A percentile compares a stretch with the other conserved stretches of the same genome.
Evolutionary conservation across 2,888 invertebrate species (phyloP).

Genomic region (Pasiphila rectangulata): DNA sequence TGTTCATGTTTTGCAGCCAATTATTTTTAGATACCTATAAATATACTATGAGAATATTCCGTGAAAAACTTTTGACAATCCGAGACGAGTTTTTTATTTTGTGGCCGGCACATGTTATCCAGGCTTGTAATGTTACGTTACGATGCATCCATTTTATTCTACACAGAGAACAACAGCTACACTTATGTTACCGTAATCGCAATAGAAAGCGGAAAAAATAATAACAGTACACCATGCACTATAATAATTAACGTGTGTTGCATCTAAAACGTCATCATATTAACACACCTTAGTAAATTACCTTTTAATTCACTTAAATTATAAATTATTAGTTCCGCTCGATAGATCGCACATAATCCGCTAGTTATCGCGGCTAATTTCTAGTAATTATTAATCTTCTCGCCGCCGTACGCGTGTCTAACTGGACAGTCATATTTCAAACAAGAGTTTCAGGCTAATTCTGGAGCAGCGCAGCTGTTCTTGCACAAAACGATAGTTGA

Average conservation of each 20-base stretch:
- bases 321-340: constrained; percentile 19
- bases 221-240: constrained; percentile 35
- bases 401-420: constrained; percentile 41
- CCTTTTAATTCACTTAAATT: background rate
- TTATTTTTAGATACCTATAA: no score
- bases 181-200: constrained; percentile 17
- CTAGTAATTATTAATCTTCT: constrained; percentile 22
- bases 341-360: constrained; percentile 18
- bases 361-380: constrained; percentile 14
- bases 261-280: constrained; percentile 26
- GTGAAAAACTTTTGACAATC: no score
- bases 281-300: constrained; percentile 32
- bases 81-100: background rate
- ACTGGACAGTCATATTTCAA: constrained; percentile 54
- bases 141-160: background rate
- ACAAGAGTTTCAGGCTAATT: constrained; percentile 55
- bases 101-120: background rate
- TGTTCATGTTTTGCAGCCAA: no score
- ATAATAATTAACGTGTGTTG: constrained; percentile 29
- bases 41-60: no score
- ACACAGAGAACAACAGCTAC: background rate
- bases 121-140: background rate
- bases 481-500: constrained; percentile 32
- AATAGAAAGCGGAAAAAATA: constrained; percentile 39
- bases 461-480: constrained; percentile 45